Percentiles rank a stretch among this genome's conserved stretches.
phyloP scores from a whole-genome alignment of 1,140 invertebrate species.

The Oryzaephilus surinamensis region DNA sequence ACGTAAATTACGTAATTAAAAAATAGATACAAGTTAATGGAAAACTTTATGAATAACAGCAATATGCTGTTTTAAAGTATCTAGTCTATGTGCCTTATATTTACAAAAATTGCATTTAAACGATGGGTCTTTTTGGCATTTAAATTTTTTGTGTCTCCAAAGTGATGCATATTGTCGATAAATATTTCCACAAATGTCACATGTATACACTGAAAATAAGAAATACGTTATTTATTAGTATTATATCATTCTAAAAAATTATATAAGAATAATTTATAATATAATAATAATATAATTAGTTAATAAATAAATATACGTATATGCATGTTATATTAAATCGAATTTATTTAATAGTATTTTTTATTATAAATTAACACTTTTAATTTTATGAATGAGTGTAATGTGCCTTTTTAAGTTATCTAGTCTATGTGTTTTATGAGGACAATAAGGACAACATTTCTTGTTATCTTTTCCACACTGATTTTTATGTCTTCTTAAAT shows the following conservation, averaged over 20 bases:
- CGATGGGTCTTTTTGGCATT: slow-evolving; percentile 46
- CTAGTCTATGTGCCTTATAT: slow-evolving; percentile 29
- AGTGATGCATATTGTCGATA: slow-evolving; percentile 49
- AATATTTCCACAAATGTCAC: too few relatives aligned
- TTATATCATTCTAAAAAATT: too few relatives aligned
- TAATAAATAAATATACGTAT: slow-evolving; percentile 48
- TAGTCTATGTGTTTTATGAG: slow-evolving; percentile 29
- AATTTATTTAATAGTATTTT: too few relatives aligned
- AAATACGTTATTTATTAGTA: too few relatives aligned
- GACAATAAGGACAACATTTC: slow-evolving; percentile 38
- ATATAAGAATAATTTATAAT: too few relatives aligned
- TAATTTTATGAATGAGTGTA: slow-evolving; percentile 6
- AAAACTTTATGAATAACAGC: slow-evolving; percentile 8
- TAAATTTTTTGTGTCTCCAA: slow-evolving; percentile 46
- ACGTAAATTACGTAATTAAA: too few relatives aligned
- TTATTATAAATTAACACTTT: too few relatives aligned
- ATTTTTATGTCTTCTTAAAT: slow-evolving; percentile 36
- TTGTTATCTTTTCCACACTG: slow-evolving; percentile 40
- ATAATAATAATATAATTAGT: too few relatives aligned
- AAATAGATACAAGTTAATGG: slow-evolving; percentile 48
- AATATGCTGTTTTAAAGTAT: too few relatives aligned
- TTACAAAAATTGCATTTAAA: slow-evolving; percentile 34
- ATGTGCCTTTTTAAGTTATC: too few relatives aligned
- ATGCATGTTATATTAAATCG: too few relatives aligned
- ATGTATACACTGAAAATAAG: too few relatives aligned